Percentiles rank a stretch among this genome's conserved stretches.
Evolutionary conservation across 2,113 vertebrate genomes (phyloP).

Genomic region (Nothoprocta pentlandii): DNA sequence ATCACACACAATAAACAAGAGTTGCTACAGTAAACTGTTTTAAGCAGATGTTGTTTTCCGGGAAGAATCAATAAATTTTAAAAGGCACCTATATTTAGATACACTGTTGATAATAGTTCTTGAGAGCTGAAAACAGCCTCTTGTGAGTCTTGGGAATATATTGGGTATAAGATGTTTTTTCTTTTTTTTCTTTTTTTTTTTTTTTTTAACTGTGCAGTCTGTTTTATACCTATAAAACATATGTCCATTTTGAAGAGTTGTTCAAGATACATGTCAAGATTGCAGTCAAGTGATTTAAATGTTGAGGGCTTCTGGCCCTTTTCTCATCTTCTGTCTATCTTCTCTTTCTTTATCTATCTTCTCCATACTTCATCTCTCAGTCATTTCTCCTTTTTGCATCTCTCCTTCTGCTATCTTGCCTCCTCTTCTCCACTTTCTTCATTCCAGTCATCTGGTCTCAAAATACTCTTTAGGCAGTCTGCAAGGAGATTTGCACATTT

Average conservation of each 20-base stretch:
- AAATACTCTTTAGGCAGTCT: neutral
- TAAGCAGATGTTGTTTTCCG: neutral
- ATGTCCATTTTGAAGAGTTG: neutral
- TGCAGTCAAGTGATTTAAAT: fast-evolving
- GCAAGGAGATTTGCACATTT: neutral
- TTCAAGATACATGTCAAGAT: neutral
- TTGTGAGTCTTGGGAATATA: neutral
- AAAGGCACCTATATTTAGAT: neutral
- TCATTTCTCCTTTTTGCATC: neutral
- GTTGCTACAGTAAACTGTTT: neutral
- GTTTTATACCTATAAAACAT: neutral
- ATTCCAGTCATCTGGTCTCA: neutral
- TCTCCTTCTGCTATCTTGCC: neutral
- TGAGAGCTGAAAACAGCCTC: neutral
- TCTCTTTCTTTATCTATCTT: neutral
- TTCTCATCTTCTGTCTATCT: neutral
- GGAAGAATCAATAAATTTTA: neutral
- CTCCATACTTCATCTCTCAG: neutral
- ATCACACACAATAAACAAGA: neutral
- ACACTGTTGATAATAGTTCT: neutral
- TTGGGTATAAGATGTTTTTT: neutral
- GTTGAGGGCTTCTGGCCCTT: neutral
- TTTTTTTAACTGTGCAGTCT: neutral
- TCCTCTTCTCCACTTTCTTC: neutral
- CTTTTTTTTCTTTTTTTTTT: neutral